Evolutionary conservation across 2,888 invertebrate species (phyloP).

Genomic region (Octonoba sinensis): DNA sequence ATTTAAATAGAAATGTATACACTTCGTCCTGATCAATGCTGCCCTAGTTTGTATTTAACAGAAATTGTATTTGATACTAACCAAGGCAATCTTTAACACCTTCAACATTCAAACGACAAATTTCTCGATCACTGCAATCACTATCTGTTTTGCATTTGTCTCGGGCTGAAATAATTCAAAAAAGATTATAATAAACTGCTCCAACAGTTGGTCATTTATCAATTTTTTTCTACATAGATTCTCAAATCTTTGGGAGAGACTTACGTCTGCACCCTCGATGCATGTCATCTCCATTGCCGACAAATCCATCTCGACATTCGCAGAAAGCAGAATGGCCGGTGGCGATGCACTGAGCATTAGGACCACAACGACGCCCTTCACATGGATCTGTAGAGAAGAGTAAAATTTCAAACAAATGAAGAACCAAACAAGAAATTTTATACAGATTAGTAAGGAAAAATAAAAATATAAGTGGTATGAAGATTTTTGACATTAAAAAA

Average conservation of each 20-base stretch:
- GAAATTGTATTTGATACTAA: slow-evolving; percentile 9
- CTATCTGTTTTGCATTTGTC: slow-evolving; percentile 85
- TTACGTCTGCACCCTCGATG: slow-evolving; percentile 78
- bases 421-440: too few relatives aligned
- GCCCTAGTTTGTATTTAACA: too few relatives aligned
- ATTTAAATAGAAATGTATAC: too few relatives aligned
- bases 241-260: background rate
- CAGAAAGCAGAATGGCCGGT: slow-evolving; percentile 92
- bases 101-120: slow-evolving; percentile 75
- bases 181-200: background rate
- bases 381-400: slow-evolving; percentile 65
- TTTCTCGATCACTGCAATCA: slow-evolving; percentile 88
- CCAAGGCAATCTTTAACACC: slow-evolving; percentile 66
- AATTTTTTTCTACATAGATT: too few relatives aligned
- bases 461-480: too few relatives aligned
- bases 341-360: slow-evolving; percentile 88
- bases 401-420: too few relatives aligned
- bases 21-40: too few relatives aligned
- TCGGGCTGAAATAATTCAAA: slow-evolving; percentile 76
- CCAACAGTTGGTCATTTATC: background rate
- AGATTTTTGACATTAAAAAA: too few relatives aligned
- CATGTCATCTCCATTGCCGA: slow-evolving; percentile 85
- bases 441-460: too few relatives aligned
- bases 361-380: slow-evolving; percentile 79
- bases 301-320: slow-evolving; percentile 83